Conservation (phyloP, 2,113 vertebrate species). For the Plecotus auritus region DNA sequence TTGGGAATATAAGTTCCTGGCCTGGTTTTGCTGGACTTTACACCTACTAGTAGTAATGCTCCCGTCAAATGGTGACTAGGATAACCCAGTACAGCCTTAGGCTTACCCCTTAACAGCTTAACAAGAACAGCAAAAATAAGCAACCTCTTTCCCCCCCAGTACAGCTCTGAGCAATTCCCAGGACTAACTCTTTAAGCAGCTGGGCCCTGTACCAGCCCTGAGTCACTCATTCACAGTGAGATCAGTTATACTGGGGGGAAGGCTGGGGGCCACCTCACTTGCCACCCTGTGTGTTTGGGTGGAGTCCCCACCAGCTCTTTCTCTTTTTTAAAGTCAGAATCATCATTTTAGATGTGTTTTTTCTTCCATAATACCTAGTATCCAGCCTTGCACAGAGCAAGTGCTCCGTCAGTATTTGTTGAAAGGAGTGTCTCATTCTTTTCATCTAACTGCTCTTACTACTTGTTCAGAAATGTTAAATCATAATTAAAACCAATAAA, state of each 20-base stretch:
- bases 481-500: slow-evolving; percentile 44
- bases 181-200: neutral
- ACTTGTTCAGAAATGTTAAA: slow-evolving; percentile 1
- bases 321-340: neutral
- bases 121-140: neutral
- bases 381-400: neutral
- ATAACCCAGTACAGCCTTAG: neutral
- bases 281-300: too few species aligned
- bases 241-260: neutral
- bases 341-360: neutral
- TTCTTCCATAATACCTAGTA: neutral
- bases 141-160: neutral
- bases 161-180: neutral
- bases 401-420: neutral
- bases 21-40: neutral
- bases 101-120: neutral
- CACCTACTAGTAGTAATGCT: neutral
- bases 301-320: neutral
- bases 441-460: neutral
- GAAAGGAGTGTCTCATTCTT: neutral
- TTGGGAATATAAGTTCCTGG: neutral
- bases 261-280: too few species aligned
- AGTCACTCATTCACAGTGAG: neutral
- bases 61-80: neutral
- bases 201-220: neutral